Percentiles rank a stretch among this genome's conserved stretches.
phyloP scores from a whole-genome alignment of 2,797 vertebrate species.

The Onychomys arenicola region DNA sequence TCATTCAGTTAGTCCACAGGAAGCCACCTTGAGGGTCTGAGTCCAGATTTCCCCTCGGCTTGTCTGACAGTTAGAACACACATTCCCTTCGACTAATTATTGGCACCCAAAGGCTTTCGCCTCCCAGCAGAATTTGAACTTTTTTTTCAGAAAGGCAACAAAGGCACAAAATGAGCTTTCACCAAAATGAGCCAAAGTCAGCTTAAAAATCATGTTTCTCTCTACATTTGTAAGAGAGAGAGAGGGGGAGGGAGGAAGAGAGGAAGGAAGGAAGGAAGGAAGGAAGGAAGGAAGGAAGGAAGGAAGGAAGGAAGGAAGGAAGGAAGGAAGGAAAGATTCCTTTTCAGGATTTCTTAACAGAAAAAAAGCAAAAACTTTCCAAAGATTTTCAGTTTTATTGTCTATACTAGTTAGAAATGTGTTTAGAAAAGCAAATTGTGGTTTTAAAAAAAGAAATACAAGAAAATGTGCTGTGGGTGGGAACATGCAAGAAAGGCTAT shows the following conservation, averaged over 20 bases:
- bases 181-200: slow-evolving; percentile 59
- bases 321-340: not conserved
- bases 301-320: fast-evolving
- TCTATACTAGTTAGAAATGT: not conserved
- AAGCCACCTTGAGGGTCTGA: not conserved
- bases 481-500: slow-evolving; percentile 15
- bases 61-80: not conserved
- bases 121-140: not conserved
- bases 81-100: not conserved
- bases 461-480: not conserved
- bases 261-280: fast-evolving
- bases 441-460: not conserved
- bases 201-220: slow-evolving; percentile 32
- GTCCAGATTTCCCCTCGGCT: not conserved
- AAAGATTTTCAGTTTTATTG: slow-evolving; percentile 51
- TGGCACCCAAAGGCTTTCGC: not conserved
- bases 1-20: slow-evolving; percentile 25
- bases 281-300: not conserved
- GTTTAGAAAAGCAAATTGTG: slow-evolving; percentile 39
- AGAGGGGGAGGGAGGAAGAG: fast-evolving
- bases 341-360: slow-evolving; percentile 38
- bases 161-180: slow-evolving; percentile 36
- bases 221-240: not conserved
- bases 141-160: slow-evolving; percentile 34
- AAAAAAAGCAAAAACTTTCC: slow-evolving; percentile 51